Evolutionary conservation across 1,140 invertebrate genomes (phyloP), one percentile per base, ranked within the genome.

Genomic region (Pogonus chalceus): DNA sequence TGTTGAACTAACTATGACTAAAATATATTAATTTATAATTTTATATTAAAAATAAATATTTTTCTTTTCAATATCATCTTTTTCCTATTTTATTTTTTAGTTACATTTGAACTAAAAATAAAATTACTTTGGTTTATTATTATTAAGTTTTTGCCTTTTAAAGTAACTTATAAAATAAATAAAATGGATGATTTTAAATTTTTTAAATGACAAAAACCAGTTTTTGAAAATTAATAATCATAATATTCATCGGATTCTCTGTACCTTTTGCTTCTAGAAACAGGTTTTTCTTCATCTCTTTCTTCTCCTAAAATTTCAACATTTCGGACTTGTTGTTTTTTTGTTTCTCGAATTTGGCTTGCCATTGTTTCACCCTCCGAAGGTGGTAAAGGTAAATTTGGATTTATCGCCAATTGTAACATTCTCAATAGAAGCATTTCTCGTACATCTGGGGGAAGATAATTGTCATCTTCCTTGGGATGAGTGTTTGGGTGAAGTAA

Each of bases 341-440:
- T 69, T 14, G 4, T 4, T 31, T 31, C 9, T 63, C 61, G 3
- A 67, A 71, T 21, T 68, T 65, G 21, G 0, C 70, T 62, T 3
- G 62, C 20, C 0, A 66, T 57, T 0, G 64, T 66, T 0, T 68
- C 62, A 10, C 61, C 68, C 20, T 66, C 64, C 7, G 59, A 52
- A 50, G 61, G 57, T 54, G 72, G 62, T 2, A 76, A 61, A 24
- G 76, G 73, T 39, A 76, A 74, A 58, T 82, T 79, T 1, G 79
- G 76, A 60, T 80, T 82, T 49, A 85, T 83, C 0, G 82, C 82
- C 18, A 85, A 59, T 57, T 84, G 79, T 2, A 85, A 64, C 82
- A 85, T 84, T 58, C 82, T 78, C 48, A 84, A 59, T 2, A 85
- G 60, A 18, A 85, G 64, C 56, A 82, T 81, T 66, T 85, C 83